A percentile compares a stretch with the other conserved stretches of the same genome.
These are phyloP conservation scores for Colinus virginianus DNA, from an alignment of 2,113 vertebrate species.

Conservation along the genomic window DNA sequence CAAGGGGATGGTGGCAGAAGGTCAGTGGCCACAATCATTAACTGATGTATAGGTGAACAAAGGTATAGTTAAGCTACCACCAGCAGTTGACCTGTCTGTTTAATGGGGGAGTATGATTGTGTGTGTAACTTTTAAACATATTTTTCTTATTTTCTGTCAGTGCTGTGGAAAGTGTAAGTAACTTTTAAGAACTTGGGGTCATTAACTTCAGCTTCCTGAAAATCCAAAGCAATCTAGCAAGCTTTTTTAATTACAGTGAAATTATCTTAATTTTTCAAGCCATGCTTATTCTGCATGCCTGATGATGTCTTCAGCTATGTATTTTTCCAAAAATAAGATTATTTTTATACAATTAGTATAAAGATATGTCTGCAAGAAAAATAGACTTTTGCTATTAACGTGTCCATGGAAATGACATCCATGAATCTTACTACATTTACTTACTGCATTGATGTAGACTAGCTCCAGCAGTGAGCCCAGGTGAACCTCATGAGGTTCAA, in stretches of 20 bases:
- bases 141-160: background rate
- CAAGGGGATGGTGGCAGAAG: background rate
- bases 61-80: background rate
- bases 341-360: background rate
- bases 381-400: background rate
- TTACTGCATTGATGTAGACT: background rate
- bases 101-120: rapidly evolving
- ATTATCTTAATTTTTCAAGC: background rate
- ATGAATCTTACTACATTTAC: background rate
- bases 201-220: background rate
- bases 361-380: background rate
- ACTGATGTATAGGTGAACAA: background rate
- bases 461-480: too few relatives aligned
- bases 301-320: background rate
- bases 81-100: background rate
- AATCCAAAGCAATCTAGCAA: background rate
- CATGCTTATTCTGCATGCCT: background rate
- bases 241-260: background rate
- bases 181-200: background rate
- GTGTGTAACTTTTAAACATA: background rate
- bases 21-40: background rate
- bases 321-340: background rate
- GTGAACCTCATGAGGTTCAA: too few relatives aligned
- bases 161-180: background rate
- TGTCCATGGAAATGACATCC: background rate